phyloP scores from a whole-genome alignment of 2,797 vertebrate species.

The Enteromius unitaeniatus region DNA sequence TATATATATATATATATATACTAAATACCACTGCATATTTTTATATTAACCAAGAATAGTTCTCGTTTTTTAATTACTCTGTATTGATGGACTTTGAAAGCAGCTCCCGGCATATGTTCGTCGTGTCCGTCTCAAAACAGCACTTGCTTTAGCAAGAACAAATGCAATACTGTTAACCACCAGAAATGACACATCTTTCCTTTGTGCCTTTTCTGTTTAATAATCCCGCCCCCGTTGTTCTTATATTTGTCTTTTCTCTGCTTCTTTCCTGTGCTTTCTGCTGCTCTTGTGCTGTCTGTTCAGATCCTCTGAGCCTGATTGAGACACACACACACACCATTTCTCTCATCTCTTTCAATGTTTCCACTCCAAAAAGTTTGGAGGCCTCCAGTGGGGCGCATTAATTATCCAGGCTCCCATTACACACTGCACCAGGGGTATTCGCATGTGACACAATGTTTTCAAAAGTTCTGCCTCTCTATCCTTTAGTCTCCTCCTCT shows the following conservation, averaged over 20 bases:
- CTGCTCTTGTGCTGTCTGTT: constrained; percentile 44
- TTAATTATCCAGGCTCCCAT: constrained; percentile 56
- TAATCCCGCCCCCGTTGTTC: constrained; percentile 25
- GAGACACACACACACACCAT: constrained; percentile 30
- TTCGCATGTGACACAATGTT: constrained; percentile 52
- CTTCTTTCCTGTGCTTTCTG: constrained; percentile 54
- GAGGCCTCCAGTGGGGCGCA: constrained; percentile 50
- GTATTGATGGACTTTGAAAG: neutral
- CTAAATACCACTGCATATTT: neutral
- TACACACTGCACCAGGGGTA: constrained; percentile 49
- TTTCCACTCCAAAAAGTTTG: constrained; percentile 60
- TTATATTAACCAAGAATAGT: neutral
- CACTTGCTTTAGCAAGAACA: neutral
- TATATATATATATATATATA: no score
- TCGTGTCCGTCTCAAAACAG: neutral
- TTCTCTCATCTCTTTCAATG: constrained; percentile 43
- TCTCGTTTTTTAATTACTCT: neutral
- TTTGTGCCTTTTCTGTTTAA: constrained; percentile 36
- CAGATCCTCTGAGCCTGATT: neutral
- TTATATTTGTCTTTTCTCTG: constrained; percentile 44
- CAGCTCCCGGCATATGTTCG: neutral
- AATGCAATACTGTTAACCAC: neutral
- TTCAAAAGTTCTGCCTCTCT: constrained; percentile 49
- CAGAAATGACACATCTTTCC: constrained; percentile 27
- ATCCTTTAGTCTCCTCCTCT: constrained; percentile 26